Conservation (phyloP, 2,888 invertebrate species). For the Brenthis hecate region DNA sequence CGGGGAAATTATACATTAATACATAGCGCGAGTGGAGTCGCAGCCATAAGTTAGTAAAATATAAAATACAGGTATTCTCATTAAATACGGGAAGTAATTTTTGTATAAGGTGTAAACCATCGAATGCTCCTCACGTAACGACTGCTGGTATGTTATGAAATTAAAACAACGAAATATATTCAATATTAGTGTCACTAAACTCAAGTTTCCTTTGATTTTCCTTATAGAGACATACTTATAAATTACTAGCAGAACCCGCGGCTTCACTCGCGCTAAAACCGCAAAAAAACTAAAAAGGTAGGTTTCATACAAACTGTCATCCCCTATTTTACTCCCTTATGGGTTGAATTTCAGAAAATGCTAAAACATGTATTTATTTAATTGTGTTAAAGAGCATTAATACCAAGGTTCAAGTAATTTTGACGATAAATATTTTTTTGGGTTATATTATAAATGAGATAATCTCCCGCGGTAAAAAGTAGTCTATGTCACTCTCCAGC, state of each 20-base stretch:
- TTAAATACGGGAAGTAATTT: conserved; percentile 11
- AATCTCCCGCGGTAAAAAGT: no score
- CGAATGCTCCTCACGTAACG: conserved; percentile 7
- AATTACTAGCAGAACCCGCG: not conserved
- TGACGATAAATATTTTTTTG: no score
- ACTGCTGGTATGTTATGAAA: conserved; percentile 11
- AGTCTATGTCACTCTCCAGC: no score
- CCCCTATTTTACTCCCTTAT: no score
- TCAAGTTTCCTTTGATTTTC: conserved; percentile 14
- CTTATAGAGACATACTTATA: not conserved
- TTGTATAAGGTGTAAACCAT: conserved; percentile 2
- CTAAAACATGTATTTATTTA: no score
- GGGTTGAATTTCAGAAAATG: no score
- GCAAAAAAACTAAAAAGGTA: no score
- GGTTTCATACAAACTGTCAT: no score
- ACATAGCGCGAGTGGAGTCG: not conserved
- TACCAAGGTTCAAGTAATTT: no score
- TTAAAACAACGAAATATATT: conserved; percentile 14
- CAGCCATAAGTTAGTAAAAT: not conserved
- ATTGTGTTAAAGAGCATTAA: no score
- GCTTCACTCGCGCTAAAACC: no score
- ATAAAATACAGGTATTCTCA: not conserved
- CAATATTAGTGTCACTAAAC: conserved; percentile 17
- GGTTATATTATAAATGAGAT: no score
- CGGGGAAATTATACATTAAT: not conserved